These are phyloP conservation scores for Spilosoma lubricipeda DNA, from an alignment of 2,888 invertebrate genomes.

Conservation along the genomic window DNA sequence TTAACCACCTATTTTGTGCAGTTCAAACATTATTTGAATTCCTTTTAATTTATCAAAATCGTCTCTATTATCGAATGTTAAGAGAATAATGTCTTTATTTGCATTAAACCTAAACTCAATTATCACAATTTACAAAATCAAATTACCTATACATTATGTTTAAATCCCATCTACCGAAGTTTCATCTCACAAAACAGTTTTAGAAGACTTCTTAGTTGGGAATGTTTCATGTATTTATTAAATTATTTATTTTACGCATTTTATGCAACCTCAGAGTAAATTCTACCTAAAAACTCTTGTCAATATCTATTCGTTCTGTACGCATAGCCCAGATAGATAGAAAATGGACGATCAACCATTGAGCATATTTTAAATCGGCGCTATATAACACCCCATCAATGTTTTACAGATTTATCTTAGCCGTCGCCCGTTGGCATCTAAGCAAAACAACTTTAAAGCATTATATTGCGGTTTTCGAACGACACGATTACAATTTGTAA, in stretches of 20 bases:
- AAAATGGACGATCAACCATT: constrained; percentile 71
- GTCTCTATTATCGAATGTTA: not conserved
- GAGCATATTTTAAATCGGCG: constrained; percentile 74
- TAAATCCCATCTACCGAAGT: not conserved
- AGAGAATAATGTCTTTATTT: not conserved
- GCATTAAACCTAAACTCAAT: not conserved
- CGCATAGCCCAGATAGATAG: constrained; percentile 58
- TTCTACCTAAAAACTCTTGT: not conserved
- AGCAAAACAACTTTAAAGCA: constrained; percentile 76
- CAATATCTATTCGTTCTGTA: not conserved
- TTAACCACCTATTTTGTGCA: not conserved
- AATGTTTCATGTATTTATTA: not conserved
- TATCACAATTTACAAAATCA: not conserved
- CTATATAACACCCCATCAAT: constrained; percentile 68
- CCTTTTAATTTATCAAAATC: not conserved
- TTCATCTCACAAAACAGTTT: not conserved
- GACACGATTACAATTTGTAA: constrained; percentile 38
- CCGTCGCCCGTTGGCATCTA: constrained; percentile 67
- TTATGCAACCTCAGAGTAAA: not conserved
- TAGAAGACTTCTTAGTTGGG: not conserved
- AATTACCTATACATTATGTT: no score
- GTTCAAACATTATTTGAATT: not conserved
- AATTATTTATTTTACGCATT: not conserved
- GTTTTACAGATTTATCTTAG: constrained; percentile 66
- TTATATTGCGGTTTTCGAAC: constrained; percentile 67